Evolutionary conservation across 2,797 vertebrate genomes (phyloP), one percentile per base, ranked within the genome.

Genomic region (Gouania willdenowi): DNA sequence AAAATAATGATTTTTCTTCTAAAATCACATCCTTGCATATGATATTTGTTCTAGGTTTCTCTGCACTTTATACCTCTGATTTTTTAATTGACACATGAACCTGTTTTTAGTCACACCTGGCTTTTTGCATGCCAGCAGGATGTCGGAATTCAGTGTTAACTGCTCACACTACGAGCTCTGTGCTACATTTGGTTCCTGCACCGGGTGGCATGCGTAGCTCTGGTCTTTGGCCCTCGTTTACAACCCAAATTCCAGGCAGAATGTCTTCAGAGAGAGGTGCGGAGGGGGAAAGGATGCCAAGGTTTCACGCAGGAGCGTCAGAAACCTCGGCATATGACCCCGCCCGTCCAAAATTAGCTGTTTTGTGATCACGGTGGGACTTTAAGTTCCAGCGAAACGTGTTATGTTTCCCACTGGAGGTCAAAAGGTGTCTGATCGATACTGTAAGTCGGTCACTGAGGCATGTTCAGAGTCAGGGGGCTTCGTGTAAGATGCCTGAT

Each of bases 281-380:
- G 19, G 4, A 3, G 19, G 19, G 20, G 19, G 19, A 19, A 19
- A 19, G 5, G 5, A 3, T 19, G 5, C 1, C 4, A 19, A 19
- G 6, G 19, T 6, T 1, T 3, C 3, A 1, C 1, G 19, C 1
- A 1, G 19, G 29, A 20, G 34, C 56, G 47, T 33, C 58, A 54
- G 67, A 8, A 12, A 17, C 22, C 8, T 10, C 3, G 36, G 20
- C 32, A 38, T 48, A 26, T 47, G 54, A 51, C 49, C 61, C 41
- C 24, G 1, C 19, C 28, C 5, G 1, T 48, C 53, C 49, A 37
- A 50, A 77, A 65, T 78, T 78, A 82, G 70, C 48, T 6, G 15
- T 9, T 65, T 76, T 61, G 48, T 33, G 41, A 10, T 26, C 1
- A 4, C 41, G n/a, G 41, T 37, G 37, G 26, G 56, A 20, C 19